These are phyloP conservation scores for Vidua macroura DNA, from an alignment of 2,113 vertebrate species.

Conservation along the genomic window DNA sequence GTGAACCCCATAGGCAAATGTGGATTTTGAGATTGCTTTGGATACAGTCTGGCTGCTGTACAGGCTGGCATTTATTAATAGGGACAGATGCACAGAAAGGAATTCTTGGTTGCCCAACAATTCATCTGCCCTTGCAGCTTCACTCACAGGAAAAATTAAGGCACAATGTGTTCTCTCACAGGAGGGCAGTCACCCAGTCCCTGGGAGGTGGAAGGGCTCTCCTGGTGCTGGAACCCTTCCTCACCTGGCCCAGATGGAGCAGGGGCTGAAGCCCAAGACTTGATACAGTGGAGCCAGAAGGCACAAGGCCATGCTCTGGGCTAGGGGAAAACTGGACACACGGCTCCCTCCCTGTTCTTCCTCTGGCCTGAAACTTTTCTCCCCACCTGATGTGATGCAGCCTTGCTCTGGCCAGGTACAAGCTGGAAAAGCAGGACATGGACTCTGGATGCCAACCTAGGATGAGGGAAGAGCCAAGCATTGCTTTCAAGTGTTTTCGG, in stretches of 20 bases:
- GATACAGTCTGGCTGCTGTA: neutral
- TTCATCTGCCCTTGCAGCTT: neutral
- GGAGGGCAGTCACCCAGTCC: neutral
- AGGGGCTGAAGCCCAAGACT: neutral
- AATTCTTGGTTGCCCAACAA: neutral
- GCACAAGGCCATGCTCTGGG: neutral
- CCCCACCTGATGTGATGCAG: neutral
- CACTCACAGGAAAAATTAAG: constrained; percentile 14
- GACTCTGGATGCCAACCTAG: neutral
- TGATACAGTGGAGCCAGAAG: neutral
- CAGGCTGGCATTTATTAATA: neutral
- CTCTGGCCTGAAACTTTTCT: neutral
- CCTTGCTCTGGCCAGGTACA: neutral
- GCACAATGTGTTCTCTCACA: neutral
- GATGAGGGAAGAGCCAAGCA: neutral
- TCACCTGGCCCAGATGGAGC: rapidly evolving
- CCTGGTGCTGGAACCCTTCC: neutral
- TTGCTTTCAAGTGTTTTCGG: neutral
- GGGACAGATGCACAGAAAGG: neutral
- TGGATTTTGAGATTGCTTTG: neutral
- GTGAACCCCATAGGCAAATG: neutral
- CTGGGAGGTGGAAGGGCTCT: neutral
- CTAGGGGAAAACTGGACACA: neutral
- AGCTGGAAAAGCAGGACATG: neutral
- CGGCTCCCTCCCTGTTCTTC: rapidly evolving